phyloP scores from a whole-genome alignment of 2,888 invertebrate species.

The Gandaritis pyraliata region DNA sequence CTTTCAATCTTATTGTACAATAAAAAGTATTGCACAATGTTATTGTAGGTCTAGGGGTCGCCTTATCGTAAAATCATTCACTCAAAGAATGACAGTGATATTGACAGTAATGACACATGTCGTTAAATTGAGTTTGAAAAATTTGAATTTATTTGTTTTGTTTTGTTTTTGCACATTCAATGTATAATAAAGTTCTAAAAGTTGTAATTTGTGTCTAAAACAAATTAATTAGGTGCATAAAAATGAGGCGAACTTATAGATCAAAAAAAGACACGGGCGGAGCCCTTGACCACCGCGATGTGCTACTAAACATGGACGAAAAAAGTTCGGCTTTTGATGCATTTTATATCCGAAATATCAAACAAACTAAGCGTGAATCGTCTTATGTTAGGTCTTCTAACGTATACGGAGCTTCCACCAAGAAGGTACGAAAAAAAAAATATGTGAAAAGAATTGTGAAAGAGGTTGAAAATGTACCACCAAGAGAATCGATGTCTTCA shows the following conservation, averaged over 20 bases:
- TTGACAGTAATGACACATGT: no score
- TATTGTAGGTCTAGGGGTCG: no score
- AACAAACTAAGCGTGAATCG: conserved; percentile 73
- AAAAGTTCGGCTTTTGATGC: conserved; percentile 72
- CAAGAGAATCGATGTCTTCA: conserved; percentile 48
- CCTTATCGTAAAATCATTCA: no score
- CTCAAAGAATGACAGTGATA: no score
- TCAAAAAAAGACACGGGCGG: conserved; percentile 68
- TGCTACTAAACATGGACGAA: conserved; percentile 62
- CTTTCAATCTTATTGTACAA: no score
- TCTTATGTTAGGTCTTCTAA: conserved; percentile 62
- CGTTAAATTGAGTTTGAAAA: neutral
- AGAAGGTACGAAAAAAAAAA: conserved; percentile 72
- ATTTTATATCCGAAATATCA: conserved; percentile 77
- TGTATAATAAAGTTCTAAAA: neutral
- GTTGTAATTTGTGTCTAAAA: neutral
- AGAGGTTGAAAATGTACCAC: conserved; percentile 51
- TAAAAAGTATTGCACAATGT: no score
- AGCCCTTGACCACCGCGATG: conserved; percentile 64
- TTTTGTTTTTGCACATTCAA: conserved; percentile 7
- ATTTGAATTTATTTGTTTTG: conserved; percentile 8
- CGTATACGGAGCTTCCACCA: conserved; percentile 53
- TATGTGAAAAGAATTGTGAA: conserved; percentile 71
- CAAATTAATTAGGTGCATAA: conserved; percentile 19
- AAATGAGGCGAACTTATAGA: conserved; percentile 70